phyloP scores from a whole-genome alignment of 1,140 invertebrate species.

The Wiebesia pumilae region DNA sequence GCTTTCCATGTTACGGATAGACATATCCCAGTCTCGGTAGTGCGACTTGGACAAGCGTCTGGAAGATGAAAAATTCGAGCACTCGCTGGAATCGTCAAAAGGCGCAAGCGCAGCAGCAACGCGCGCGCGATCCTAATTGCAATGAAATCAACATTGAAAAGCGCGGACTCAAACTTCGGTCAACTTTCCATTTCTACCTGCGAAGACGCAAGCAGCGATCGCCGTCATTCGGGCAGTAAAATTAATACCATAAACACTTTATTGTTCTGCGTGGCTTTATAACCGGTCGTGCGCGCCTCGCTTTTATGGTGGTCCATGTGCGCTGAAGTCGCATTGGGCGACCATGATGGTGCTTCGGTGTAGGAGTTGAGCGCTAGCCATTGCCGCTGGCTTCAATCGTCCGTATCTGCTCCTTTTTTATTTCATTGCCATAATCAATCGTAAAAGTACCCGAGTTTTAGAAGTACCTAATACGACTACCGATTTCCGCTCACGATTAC shows the following conservation, averaged over 20 bases:
- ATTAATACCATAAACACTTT: constrained; percentile 69
- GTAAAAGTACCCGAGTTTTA: neutral
- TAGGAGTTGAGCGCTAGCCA: neutral
- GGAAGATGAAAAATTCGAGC: neutral
- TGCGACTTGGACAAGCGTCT: neutral
- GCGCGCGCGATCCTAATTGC: constrained; percentile 22
- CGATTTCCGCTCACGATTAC: neutral
- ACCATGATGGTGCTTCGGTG: neutral
- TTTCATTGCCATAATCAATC: neutral
- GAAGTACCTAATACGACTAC: neutral
- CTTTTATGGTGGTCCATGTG: constrained; percentile 57
- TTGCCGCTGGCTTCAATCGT: neutral
- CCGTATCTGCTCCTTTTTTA: neutral
- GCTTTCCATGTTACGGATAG: too few relatives aligned
- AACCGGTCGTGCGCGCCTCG: constrained; percentile 61
- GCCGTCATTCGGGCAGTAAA: constrained; percentile 61
- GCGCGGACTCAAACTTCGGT: neutral
- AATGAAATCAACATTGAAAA: neutral
- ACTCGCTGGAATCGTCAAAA: neutral
- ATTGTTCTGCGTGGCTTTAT: constrained; percentile 65
- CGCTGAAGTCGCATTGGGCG: constrained; percentile 11
- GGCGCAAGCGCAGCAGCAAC: neutral
- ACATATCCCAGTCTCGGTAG: too few relatives aligned
- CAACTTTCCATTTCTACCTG: constrained; percentile 61
- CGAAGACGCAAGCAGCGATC: constrained; percentile 24